phyloP scores from a whole-genome alignment of 2,888 invertebrate genomes.

The Pollenia amentaria region DNA sequence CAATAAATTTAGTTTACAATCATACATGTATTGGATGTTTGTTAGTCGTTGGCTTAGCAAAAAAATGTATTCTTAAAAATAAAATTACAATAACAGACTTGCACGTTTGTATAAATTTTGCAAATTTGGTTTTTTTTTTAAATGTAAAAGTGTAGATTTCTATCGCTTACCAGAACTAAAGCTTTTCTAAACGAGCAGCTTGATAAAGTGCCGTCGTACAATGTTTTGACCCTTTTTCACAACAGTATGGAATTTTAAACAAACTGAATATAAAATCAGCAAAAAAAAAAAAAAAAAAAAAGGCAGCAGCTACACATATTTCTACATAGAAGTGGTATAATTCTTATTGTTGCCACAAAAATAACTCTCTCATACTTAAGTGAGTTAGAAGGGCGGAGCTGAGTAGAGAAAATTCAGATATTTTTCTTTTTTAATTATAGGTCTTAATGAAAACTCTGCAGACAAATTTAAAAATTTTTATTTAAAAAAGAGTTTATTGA shows the following conservation, averaged over 20 bases:
- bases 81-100: neutral
- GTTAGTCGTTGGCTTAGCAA: constrained; percentile 2
- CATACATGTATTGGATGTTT: neutral
- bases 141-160: constrained; percentile 11
- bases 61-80: neutral
- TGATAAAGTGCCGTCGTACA: constrained; percentile 16
- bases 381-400: neutral
- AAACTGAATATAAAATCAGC: neutral
- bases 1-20: constrained; percentile 16
- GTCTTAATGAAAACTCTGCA: too few species aligned
- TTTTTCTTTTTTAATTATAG: too few species aligned
- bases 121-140: neutral
- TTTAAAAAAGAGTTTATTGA: neutral
- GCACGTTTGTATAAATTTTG: neutral
- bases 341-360: neutral
- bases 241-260: neutral
- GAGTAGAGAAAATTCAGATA: too few species aligned
- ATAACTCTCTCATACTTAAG: too few species aligned
- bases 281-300: constrained; percentile 29
- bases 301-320: neutral
- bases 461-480: neutral
- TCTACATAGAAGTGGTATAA: constrained; percentile 7
- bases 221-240: neutral
- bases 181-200: constrained; percentile 33
- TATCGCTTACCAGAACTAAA: constrained; percentile 28